phyloP scores from a whole-genome alignment of 2,113 vertebrate genomes.

The Notothenia rossii region DNA sequence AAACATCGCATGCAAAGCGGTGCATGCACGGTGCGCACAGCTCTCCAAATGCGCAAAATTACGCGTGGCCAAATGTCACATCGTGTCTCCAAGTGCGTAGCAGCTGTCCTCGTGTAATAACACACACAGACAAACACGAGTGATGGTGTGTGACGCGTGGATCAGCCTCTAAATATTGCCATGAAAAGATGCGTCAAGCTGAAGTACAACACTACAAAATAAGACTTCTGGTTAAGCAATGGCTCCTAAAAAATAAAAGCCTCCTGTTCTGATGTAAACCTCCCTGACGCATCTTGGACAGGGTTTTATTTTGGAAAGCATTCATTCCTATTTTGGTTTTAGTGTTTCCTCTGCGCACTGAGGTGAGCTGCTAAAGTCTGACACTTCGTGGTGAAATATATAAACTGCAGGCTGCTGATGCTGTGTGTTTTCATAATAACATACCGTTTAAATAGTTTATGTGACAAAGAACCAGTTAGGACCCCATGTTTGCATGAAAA shows the following conservation, averaged over 20 bases:
- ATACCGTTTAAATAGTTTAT: no score
- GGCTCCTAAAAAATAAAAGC: conserved; percentile 26
- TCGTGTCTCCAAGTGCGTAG: conserved; percentile 28
- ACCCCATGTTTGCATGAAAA: no score
- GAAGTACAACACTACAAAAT: neutral
- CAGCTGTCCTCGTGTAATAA: conserved; percentile 21
- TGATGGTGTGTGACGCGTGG: conserved; percentile 57
- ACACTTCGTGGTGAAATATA: conserved; percentile 20
- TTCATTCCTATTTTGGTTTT: accelerated
- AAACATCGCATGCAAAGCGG: conserved; percentile 15
- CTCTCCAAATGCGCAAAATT: conserved; percentile 51
- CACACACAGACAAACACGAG: conserved; percentile 3
- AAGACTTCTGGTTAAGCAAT: neutral
- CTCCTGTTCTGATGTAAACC: neutral
- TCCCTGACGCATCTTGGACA: neutral
- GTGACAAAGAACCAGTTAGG: no score
- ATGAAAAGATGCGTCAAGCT: conserved; percentile 33
- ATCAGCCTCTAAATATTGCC: conserved; percentile 30
- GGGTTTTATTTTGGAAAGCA: conserved; percentile 44
- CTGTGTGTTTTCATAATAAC: neutral
- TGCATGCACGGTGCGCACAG: neutral
- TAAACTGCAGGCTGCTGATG: no score
- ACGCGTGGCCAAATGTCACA: conserved; percentile 50
- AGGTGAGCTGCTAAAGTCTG: conserved; percentile 8
- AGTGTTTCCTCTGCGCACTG: conserved; percentile 52